Evolutionary conservation across 2,888 invertebrate genomes (phyloP).

Genomic region (Platerodrilus igneus): DNA sequence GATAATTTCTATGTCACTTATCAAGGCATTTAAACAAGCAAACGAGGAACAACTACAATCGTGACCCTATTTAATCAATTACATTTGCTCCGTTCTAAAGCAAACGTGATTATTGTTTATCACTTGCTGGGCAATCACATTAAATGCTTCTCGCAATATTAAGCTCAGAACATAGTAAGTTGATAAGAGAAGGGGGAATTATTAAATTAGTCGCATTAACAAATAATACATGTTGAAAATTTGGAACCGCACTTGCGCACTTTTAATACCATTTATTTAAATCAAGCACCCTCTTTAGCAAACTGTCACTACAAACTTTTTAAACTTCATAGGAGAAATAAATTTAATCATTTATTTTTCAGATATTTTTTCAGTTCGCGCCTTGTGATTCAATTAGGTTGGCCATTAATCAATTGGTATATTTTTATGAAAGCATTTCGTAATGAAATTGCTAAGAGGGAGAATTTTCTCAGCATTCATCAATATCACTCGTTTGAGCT

Average conservation of each 20-base stretch:
- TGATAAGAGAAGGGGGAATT: slow-evolving; percentile 28
- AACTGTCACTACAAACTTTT: slow-evolving; percentile 45
- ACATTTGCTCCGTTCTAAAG: too few species aligned
- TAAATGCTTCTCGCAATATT: slow-evolving; percentile 24
- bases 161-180: slow-evolving; percentile 21
- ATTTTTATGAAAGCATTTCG: slow-evolving; percentile 45
- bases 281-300: slow-evolving; percentile 32
- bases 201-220: slow-evolving; percentile 34
- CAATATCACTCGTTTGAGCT: slow-evolving; percentile 27
- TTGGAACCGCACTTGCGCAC: slow-evolving; percentile 18
- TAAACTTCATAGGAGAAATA: slow-evolving; percentile 44
- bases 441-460: slow-evolving; percentile 41
- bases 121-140: slow-evolving; percentile 19
- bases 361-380: slow-evolving; percentile 44
- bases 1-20: too few species aligned
- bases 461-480: slow-evolving; percentile 26
- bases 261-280: slow-evolving; percentile 23
- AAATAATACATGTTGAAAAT: slow-evolving; percentile 23
- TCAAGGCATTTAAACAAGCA: too few species aligned
- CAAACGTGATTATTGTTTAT: too few species aligned
- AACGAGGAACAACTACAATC: too few species aligned
- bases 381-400: slow-evolving; percentile 47
- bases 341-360: slow-evolving; percentile 44
- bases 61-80: too few species aligned
- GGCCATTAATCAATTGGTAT: slow-evolving; percentile 48